phyloP scores from a whole-genome alignment of 2,888 invertebrate genomes.

The Belgica antarctica region DNA sequence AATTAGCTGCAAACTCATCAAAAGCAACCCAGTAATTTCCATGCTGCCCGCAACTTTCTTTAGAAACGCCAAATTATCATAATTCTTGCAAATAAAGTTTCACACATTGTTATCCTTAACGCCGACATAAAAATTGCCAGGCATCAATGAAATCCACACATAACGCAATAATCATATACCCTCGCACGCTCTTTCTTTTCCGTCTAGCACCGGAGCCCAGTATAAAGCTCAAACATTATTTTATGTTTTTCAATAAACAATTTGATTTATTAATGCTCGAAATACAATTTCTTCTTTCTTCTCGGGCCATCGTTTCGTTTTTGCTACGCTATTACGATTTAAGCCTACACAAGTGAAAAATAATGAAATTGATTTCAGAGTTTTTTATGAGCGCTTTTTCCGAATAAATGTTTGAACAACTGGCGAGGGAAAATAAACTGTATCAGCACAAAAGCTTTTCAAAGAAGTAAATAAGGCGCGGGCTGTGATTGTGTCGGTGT shows the following conservation, averaged over 20 bases:
- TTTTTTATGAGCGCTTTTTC: not conserved
- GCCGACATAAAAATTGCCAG: constrained; percentile 2
- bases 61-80: not conserved
- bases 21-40: too few species aligned
- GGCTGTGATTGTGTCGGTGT: constrained; percentile 30
- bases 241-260: constrained; percentile 44
- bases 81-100: constrained; percentile 30
- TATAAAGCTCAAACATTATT: constrained; percentile 33
- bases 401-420: constrained; percentile 23
- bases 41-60: not conserved
- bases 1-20: too few species aligned
- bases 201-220: not conserved
- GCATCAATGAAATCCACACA: constrained; percentile 7
- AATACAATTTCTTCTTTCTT: constrained; percentile 24
- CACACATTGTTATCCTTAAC: constrained; percentile 42
- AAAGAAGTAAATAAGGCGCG: not conserved
- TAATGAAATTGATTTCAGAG: constrained; percentile 13
- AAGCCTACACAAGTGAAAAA: constrained; percentile 28
- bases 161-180: constrained; percentile 18
- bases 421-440: not conserved
- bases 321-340: constrained; percentile 21
- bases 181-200: too few species aligned
- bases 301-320: not conserved
- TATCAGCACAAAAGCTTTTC: constrained; percentile 37
- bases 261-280: constrained; percentile 44